Percentiles rank a stretch among this genome's conserved stretches.
Evolutionary conservation across 2,888 invertebrate genomes (phyloP).

Genomic region (Falcaria lacertinaria): DNA sequence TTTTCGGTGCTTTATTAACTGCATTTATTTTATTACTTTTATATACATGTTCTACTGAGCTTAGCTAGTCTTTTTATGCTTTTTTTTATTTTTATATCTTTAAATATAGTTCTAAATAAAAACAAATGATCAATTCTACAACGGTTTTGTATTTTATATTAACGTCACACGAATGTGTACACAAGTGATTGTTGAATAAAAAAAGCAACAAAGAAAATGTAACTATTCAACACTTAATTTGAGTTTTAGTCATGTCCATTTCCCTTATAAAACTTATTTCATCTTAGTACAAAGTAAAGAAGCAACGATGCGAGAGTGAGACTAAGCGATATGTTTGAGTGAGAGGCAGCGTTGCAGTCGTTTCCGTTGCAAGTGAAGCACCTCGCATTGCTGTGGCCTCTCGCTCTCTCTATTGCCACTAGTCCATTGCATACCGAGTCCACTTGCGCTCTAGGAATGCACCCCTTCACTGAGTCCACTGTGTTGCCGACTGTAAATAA

Average conservation of each 20-base stretch:
- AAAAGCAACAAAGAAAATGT: background rate
- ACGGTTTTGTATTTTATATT: background rate
- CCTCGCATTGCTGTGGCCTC: slow-evolving; percentile 70
- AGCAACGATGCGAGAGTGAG: slow-evolving; percentile 25
- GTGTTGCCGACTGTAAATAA: slow-evolving; percentile 67
- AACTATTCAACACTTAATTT: background rate
- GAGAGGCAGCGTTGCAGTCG: slow-evolving; percentile 55
- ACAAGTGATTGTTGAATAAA: background rate
- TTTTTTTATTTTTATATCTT: slow-evolving; percentile 3
- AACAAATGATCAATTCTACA: background rate
- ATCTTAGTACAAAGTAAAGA: slow-evolving; percentile 47
- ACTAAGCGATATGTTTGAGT: slow-evolving; percentile 17
- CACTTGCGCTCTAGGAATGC: slow-evolving; percentile 57
- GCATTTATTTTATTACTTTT: background rate
- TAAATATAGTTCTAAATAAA: background rate
- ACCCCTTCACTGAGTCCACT: slow-evolving; percentile 63
- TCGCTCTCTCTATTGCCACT: slow-evolving; percentile 59
- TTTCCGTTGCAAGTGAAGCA: slow-evolving; percentile 62
- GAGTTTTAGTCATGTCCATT: background rate
- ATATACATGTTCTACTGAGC: background rate
- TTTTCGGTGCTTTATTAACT: background rate
- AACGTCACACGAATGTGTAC: background rate
- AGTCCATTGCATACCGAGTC: slow-evolving; percentile 66
- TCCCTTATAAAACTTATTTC: slow-evolving; percentile 15
- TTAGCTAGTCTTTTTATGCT: background rate